Evolutionary conservation across 2,113 vertebrate species (phyloP), one percentile per base, ranked within the genome.

Genomic region (Chloropsis cyanopogon): DNA sequence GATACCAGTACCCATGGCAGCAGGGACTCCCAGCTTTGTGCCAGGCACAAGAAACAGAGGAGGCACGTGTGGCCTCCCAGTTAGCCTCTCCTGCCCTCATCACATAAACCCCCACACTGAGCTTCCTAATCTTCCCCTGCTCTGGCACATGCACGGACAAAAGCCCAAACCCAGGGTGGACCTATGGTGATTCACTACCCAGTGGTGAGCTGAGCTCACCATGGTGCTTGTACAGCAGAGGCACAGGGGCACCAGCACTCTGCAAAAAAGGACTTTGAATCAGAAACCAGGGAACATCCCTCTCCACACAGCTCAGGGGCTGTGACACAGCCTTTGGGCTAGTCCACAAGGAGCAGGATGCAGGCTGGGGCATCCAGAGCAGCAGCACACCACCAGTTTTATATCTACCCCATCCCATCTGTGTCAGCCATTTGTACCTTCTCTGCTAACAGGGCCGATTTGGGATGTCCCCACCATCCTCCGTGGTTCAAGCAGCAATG

Each of bases 201-300:
- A 71, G 42, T 4, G 1, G 17, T 2, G 3, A 82, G 24, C 14
- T 61, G 29, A 82, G 24, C 9, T 85, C 54, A 49, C 44, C 42
- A 6, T 2, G 0, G 5, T 11, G 14, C 53, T 72, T 28, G 16
- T 28, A 33, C 5, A 46, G 50, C 1, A 3, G 52, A 60, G 49
- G 9, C 10, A 80, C 37, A 77, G 50, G 10, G 15, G 23, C 33
- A 85, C 15, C 24, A 71, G 49, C 26, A 54, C 26, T 35, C 39
- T 54, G 42, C 46, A 82, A 50, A 25, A 39, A 42, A 47, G 24
- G 41, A 37, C 46, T 46, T 57, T 6, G 17, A 49, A 12, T 10
- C 7, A 87, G 42, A 84, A 66, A 82, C 25, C 52, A 59, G 56
- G 69, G 31, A 6, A 63, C 35, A 25, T 56, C 35, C 15, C 28